phyloP scores from a whole-genome alignment of 2,113 vertebrate genomes.

The Sciurus niger region DNA sequence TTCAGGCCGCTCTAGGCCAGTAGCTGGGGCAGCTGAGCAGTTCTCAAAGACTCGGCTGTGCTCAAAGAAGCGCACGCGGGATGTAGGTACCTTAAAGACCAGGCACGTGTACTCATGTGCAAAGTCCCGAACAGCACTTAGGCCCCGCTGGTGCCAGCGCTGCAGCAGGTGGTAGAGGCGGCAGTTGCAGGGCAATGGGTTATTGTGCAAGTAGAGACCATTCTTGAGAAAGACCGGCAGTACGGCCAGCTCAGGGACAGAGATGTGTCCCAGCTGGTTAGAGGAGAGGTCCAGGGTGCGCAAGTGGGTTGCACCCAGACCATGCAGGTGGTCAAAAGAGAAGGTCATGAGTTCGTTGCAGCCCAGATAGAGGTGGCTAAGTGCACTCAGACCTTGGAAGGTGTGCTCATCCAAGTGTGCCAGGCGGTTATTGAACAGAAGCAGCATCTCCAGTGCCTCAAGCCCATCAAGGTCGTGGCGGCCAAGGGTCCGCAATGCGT shows the following conservation, averaged over 20 bases:
- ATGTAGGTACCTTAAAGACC: constrained; percentile 88
- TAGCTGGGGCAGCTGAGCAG: constrained; percentile 85
- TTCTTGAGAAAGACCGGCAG: constrained; percentile 90
- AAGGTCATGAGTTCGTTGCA: constrained; percentile 94
- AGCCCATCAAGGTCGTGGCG: constrained; percentile 91
- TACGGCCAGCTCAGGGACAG: constrained; percentile 87
- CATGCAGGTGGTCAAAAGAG: constrained; percentile 92
- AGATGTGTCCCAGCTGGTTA: constrained; percentile 92
- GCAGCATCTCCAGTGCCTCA: constrained; percentile 91
- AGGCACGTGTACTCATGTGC: constrained; percentile 92
- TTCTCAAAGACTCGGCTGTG: constrained; percentile 91
- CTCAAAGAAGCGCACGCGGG: constrained; percentile 91
- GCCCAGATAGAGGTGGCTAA: constrained; percentile 94
- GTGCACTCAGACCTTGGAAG: constrained; percentile 88
- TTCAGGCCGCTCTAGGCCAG: constrained; percentile 71
- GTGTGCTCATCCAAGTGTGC: constrained; percentile 88
- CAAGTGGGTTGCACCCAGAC: constrained; percentile 89
- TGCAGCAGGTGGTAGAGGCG: constrained; percentile 92
- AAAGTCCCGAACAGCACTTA: constrained; percentile 91
- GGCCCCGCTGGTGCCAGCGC: constrained; percentile 92
- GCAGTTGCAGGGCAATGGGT: constrained; percentile 94
- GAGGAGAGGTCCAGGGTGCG: constrained; percentile 94
- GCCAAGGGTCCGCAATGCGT: constrained; percentile 89
- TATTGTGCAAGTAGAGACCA: constrained; percentile 96
- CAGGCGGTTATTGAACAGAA: constrained; percentile 96